Conservation (phyloP, 30 jellyfish, hydroid and myxozoan species). For the Chrysaora quinquecirrha region DNA sequence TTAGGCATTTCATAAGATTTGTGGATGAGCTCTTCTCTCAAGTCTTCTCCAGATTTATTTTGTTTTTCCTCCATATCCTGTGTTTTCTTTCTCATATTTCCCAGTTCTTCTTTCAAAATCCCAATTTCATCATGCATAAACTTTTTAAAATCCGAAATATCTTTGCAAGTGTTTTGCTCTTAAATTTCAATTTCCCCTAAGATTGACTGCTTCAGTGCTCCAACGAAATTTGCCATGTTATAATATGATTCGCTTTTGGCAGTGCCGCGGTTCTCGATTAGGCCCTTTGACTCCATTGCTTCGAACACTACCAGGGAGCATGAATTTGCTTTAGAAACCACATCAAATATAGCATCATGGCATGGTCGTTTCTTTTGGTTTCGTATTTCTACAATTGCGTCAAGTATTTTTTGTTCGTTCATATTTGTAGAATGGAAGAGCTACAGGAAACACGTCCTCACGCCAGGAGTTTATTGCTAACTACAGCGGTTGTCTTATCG, state of each 20-base stretch:
- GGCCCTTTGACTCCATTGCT: conserved; percentile 42
- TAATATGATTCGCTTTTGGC: conserved; percentile 29
- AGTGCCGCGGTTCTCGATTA: conserved; percentile 32
- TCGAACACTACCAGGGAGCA: conserved; percentile 12
- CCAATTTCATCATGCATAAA: conserved; percentile 19
- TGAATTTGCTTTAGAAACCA: conserved; percentile 24
- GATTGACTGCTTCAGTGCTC: conserved; percentile 27
- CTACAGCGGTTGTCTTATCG: too few relatives aligned
- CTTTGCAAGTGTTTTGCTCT: conserved; percentile 26
- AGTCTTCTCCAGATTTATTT: too few relatives aligned
- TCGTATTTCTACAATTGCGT: conserved; percentile 40
- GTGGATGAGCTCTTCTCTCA: too few relatives aligned
- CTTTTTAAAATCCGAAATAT: conserved; percentile 21
- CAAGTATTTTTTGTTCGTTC: conserved; percentile 34
- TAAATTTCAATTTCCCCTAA: conserved; percentile 17
- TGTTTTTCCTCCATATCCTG: neutral
- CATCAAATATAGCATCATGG: conserved; percentile 11
- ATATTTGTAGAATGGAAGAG: neutral
- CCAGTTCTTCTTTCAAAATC: neutral
- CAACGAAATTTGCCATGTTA: too few relatives aligned
- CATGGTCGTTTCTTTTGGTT: conserved; percentile 32
- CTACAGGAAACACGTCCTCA: conserved; percentile 5
- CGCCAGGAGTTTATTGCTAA: too few relatives aligned
- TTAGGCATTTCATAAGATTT: too few relatives aligned
- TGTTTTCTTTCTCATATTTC: neutral